These are phyloP conservation scores for Drosophila borealis DNA, from an alignment of 2,888 invertebrate genomes.

Conservation along the genomic window DNA sequence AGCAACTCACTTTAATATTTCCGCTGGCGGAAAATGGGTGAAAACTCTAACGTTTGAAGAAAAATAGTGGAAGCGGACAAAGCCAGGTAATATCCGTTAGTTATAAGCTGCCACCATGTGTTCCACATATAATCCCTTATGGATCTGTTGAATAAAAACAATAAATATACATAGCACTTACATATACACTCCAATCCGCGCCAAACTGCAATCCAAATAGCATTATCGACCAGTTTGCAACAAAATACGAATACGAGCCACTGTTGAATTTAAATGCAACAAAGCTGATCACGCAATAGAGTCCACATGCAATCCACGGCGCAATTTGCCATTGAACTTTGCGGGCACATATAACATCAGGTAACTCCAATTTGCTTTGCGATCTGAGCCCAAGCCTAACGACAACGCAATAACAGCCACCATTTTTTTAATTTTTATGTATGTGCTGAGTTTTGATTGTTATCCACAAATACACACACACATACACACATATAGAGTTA, in stretches of 20 bases:
- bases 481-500: constrained; percentile 2
- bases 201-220: background rate
- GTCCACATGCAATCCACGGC: constrained; percentile 48
- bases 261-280: background rate
- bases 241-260: background rate
- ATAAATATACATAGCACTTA: too few relatives aligned
- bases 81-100: too few relatives aligned
- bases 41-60: too few relatives aligned
- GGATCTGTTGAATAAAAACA: too few relatives aligned
- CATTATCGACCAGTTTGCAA: background rate
- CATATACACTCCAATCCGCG: too few relatives aligned
- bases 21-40: too few relatives aligned
- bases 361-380: constrained; percentile 43
- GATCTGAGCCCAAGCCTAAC: constrained; percentile 51
- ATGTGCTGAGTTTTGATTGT: constrained; percentile 55
- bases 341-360: constrained; percentile 25
- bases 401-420: constrained; percentile 62
- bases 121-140: too few relatives aligned
- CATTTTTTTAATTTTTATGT: constrained; percentile 62
- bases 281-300: constrained; percentile 39
- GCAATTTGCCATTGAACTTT: constrained; percentile 58
- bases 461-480: constrained; percentile 27
- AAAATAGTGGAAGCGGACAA: too few relatives aligned
- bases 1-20: too few relatives aligned
- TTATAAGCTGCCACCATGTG: too few relatives aligned